Evolutionary conservation across 2,888 invertebrate species (phyloP).

Genomic region (Habroteleia sp.): DNA sequence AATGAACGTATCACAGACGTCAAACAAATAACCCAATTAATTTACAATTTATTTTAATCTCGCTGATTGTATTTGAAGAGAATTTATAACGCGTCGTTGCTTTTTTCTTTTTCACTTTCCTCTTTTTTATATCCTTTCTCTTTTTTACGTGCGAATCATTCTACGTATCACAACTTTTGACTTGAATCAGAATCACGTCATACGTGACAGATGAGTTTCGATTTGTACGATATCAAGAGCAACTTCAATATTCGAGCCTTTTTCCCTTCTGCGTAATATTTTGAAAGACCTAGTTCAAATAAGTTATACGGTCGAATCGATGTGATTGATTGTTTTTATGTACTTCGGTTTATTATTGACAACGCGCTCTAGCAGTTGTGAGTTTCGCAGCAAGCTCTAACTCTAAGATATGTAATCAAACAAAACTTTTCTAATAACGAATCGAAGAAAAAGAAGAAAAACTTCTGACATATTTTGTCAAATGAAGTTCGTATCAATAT

Average conservation of each 20-base stretch:
- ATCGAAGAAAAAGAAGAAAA: conserved; percentile 34
- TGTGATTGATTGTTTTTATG: conserved; percentile 55
- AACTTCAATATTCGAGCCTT: conserved; percentile 37
- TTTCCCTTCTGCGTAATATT: conserved; percentile 36
- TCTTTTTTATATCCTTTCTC: background rate
- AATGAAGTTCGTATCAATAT: conserved; percentile 46
- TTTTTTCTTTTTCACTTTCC: conserved; percentile 4
- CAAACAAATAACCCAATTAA: background rate
- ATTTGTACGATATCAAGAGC: conserved; percentile 42
- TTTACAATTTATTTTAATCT: conserved; percentile 7
- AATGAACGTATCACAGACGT: background rate
- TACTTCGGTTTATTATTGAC: conserved; percentile 55
- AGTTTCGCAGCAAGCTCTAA: conserved; percentile 31
- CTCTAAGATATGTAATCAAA: conserved; percentile 50
- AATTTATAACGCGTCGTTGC: conserved; percentile 14
- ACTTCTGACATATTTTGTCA: conserved; percentile 56
- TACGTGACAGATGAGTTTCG: conserved; percentile 53
- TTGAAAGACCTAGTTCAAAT: conserved; percentile 42
- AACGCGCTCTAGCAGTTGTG: conserved; percentile 26
- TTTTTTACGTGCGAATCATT: conserved; percentile 34
- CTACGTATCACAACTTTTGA: conserved; percentile 39
- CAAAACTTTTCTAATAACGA: conserved; percentile 61
- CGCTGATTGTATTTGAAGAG: conserved; percentile 10
- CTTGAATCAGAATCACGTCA: conserved; percentile 46
- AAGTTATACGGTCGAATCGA: conserved; percentile 40